Conservation (phyloP, 1,140 invertebrate genomes). For the Drosophila rufa region DNA sequence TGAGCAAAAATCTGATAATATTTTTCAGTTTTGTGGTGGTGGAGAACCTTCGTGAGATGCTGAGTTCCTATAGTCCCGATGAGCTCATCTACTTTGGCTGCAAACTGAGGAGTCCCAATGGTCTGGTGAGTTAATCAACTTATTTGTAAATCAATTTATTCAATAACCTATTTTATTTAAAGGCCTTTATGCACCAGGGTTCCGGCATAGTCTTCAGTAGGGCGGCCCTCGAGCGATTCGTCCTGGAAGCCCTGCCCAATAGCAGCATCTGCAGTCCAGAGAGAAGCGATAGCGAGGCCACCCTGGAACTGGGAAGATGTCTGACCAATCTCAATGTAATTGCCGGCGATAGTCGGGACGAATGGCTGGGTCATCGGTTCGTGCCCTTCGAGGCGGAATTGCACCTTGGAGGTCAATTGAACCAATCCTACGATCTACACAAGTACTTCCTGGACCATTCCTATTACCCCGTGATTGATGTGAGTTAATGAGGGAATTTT, state of each 20-base stretch:
- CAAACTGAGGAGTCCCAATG: slow-evolving; percentile 34
- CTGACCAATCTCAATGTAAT: slow-evolving; percentile 57
- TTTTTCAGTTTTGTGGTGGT: slow-evolving; percentile 63
- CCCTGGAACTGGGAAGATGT: slow-evolving; percentile 56
- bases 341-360: slow-evolving; percentile 65
- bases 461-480: slow-evolving; percentile 55
- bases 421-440: slow-evolving; percentile 33
- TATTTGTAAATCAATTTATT: neutral
- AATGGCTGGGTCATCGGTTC: slow-evolving; percentile 49
- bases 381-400: slow-evolving; percentile 49
- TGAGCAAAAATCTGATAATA: neutral
- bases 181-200: slow-evolving; percentile 49
- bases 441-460: slow-evolving; percentile 43
- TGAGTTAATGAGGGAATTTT: slow-evolving; percentile 5
- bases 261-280: slow-evolving; percentile 39
- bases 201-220: slow-evolving; percentile 55
- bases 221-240: slow-evolving; percentile 49
- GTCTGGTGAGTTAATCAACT: slow-evolving; percentile 22
- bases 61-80: slow-evolving; percentile 36
- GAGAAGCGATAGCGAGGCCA: slow-evolving; percentile 1
- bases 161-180: neutral
- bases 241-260: slow-evolving; percentile 45
- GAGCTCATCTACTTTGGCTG: slow-evolving; percentile 72
- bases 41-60: slow-evolving; percentile 64
- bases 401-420: slow-evolving; percentile 33